Evolutionary conservation across 2,113 vertebrate genomes (phyloP).

Genomic region (Rhynchomys soricoides): DNA sequence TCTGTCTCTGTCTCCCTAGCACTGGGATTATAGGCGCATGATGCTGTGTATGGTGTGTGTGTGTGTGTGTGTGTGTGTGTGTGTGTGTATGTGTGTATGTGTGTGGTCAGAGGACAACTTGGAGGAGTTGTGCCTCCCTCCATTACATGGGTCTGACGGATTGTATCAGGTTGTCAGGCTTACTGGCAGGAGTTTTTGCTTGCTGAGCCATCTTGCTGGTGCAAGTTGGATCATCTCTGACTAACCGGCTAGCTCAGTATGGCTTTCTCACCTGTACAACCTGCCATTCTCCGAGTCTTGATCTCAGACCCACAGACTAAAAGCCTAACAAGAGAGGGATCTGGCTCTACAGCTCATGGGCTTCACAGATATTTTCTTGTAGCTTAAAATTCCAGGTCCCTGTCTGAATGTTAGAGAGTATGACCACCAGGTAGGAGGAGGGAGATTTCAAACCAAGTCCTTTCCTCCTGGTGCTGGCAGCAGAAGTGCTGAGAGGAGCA

Average conservation of each 20-base stretch:
- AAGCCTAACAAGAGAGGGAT: too few species aligned
- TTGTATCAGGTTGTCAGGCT: too few species aligned
- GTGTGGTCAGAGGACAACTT: neutral
- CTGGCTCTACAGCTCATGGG: neutral
- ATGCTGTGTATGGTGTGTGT: neutral
- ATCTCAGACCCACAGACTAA: neutral
- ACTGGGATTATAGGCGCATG: neutral
- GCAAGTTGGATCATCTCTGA: neutral
- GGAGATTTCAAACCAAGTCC: neutral
- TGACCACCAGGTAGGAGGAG: neutral
- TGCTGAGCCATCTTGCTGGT: neutral
- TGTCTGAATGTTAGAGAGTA: neutral
- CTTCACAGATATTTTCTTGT: neutral
- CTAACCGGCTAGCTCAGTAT: fast-evolving
- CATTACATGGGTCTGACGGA: neutral
- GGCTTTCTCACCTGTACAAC: neutral
- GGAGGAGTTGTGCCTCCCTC: neutral
- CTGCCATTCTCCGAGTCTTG: neutral
- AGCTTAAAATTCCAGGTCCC: neutral
- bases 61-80: neutral
- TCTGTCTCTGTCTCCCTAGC: neutral
- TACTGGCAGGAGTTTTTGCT: neutral
- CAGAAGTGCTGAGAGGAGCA: neutral
- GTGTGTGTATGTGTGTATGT: neutral
- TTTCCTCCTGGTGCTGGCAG: neutral